phyloP scores from a whole-genome alignment of 2,113 vertebrate species.

The Lota lota region DNA sequence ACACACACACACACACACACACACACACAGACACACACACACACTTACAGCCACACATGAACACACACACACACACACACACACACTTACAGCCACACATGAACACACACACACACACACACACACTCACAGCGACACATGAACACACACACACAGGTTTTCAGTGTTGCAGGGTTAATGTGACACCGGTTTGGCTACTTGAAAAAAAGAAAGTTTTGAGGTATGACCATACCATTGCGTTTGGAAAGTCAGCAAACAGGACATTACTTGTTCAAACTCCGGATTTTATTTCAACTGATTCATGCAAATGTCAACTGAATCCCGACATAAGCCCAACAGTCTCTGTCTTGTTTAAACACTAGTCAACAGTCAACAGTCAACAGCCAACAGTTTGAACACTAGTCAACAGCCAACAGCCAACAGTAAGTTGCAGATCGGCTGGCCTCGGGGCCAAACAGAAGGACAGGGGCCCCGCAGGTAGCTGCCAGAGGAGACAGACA shows the following conservation, averaged over 20 bases:
- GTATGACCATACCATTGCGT: conserved; percentile 18
- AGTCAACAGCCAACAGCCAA: conserved; percentile 35
- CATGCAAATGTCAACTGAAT: conserved; percentile 57
- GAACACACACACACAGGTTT: conserved; percentile 6
- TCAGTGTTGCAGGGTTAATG: conserved; percentile 21
- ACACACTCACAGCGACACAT: not conserved
- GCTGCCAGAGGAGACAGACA: not conserved
- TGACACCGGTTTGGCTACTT: conserved; percentile 21
- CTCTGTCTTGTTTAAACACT: conserved; percentile 33
- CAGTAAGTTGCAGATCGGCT: too few relatives aligned
- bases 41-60: not conserved
- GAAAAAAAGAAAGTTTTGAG: conserved; percentile 31
- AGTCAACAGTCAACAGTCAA: conserved; percentile 19
- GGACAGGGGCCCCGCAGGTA: too few relatives aligned
- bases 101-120: conserved; percentile 8
- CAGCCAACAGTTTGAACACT: conserved; percentile 16
- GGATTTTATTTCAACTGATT: conserved; percentile 46
- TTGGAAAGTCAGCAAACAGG: conserved; percentile 45
- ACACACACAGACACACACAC: not conserved
- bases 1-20: not conserved
- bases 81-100: not conserved
- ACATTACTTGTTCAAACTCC: conserved; percentile 38
- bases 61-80: conserved; percentile 5
- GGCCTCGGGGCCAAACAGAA: too few relatives aligned
- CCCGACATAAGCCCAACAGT: conserved; percentile 17